Evolutionary conservation across 2,113 vertebrate genomes (phyloP), one percentile per base, ranked within the genome.

Genomic region (Pituophis catenifer): DNA sequence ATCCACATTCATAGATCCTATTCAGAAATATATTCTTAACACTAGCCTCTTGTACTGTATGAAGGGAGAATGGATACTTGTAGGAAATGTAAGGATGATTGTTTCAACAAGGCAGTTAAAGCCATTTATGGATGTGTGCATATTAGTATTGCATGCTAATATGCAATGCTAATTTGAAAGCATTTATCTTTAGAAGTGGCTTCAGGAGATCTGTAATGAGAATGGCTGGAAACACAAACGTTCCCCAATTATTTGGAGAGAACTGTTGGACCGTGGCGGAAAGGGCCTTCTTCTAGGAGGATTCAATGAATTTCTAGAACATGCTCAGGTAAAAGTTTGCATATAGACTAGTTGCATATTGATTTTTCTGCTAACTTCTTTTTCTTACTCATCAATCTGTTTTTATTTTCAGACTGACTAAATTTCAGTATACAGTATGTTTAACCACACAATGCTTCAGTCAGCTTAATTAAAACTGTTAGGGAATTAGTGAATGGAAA

Each of bases 161-260:
- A 44, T 44, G 38, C 38, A 44, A 44, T 91, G 93, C 5, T 96
- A 93, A 44, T 94, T 65, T 89, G 91, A 89, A 91, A 29, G 38
- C 94, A 23, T 95, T 95, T 88, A 75, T 89, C 8, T 94, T 38
- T 88, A 99, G 99, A 96, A 97, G 88, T 99, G 99, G 99, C 98
- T 99, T 90, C 94, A 96, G 62, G 86, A 95, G 8, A 95, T 97
- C 2, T 99, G 99, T 95, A 86, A 95, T 86, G 97, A 44, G 86
- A 98, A 99, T 94, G 97, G 97, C 88, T 99, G 99, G 99, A 96
- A 95, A 81, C 99, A 99, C 29, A 94, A 95, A 0, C 26, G 38
- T 0, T 99, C 98, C 54, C 99, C 99, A 90, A 95, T 99, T 86
- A 93, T 99, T 93, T 99, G 99, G 99, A 98, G 99, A 97, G 99